These are phyloP conservation scores for Eristalinus aeneus DNA, from an alignment of 2,888 invertebrate species.

Conservation along the genomic window DNA sequence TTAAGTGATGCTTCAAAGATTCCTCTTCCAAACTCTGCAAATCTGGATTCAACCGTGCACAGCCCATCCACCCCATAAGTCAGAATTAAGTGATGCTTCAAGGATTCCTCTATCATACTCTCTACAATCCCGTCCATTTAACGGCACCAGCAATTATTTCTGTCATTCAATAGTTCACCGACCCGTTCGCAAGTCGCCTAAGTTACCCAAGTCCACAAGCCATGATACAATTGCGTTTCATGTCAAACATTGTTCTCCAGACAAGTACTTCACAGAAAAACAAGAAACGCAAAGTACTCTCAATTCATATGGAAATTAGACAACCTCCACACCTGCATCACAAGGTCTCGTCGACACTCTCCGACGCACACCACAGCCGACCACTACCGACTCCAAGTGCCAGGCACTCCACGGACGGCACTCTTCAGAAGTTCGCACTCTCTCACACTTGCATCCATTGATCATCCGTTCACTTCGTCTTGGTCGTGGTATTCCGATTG, in stretches of 20 bases:
- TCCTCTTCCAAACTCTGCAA: too few relatives aligned
- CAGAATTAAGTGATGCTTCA: too few relatives aligned
- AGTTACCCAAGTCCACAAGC: not conserved
- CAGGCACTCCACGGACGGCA: not conserved
- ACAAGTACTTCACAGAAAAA: not conserved
- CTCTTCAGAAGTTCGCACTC: not conserved
- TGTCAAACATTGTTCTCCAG: not conserved
- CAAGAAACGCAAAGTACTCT: not conserved
- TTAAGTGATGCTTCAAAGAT: too few relatives aligned
- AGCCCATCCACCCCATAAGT: too few relatives aligned
- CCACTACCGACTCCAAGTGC: not conserved
- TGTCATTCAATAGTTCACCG: not conserved
- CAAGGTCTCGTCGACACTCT: not conserved
- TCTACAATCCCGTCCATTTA: too few relatives aligned
- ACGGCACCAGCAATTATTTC: not conserved
- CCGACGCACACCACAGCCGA: not conserved
- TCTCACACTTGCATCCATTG: not conserved
- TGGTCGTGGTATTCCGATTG: not conserved
- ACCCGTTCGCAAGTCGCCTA: not conserved
- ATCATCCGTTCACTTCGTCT: slow-evolving; percentile 5
- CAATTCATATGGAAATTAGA: not conserved
- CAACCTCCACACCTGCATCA: not conserved
- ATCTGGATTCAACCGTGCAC: too few relatives aligned
- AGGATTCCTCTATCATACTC: too few relatives aligned
- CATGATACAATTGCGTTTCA: not conserved